Conservation (phyloP, 2,797 vertebrate genomes). For the Ctenopoma kingsleyae region DNA sequence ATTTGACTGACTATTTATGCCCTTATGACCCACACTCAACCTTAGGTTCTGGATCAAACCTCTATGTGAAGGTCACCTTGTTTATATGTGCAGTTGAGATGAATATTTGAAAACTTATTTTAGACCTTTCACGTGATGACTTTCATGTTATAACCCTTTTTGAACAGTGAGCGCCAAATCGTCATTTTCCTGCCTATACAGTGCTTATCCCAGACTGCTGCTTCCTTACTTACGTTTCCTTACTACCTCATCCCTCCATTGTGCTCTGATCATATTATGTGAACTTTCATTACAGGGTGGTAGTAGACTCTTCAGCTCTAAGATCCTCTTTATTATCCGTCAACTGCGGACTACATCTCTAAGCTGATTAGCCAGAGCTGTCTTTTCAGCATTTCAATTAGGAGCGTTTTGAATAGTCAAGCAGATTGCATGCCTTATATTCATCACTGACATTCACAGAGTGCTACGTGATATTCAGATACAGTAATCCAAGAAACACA, state of each 20-base stretch:
- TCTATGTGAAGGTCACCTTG: not conserved
- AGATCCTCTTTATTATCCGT: slow-evolving; percentile 79
- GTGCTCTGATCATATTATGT: slow-evolving; percentile 61
- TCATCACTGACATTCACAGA: slow-evolving; percentile 65
- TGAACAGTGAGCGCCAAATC: slow-evolving; percentile 23
- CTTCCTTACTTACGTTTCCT: slow-evolving; percentile 19
- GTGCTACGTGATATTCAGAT: slow-evolving; percentile 44
- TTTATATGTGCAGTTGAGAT: no score
- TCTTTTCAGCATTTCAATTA: slow-evolving; percentile 82
- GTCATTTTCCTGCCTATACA: not conserved
- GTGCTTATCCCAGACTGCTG: slow-evolving; percentile 9
- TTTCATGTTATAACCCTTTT: not conserved
- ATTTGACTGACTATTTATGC: not conserved
- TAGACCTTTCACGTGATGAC: not conserved
- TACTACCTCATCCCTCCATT: slow-evolving; percentile 52
- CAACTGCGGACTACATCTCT: slow-evolving; percentile 75
- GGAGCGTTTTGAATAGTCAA: slow-evolving; percentile 62
- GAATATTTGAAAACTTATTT: no score
- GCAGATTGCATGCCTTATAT: slow-evolving; percentile 62
- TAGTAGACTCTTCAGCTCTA: slow-evolving; percentile 71
- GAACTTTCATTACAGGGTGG: slow-evolving; percentile 74
- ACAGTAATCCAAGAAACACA: slow-evolving; percentile 68
- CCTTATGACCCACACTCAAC: not conserved
- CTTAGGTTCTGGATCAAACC: not conserved
- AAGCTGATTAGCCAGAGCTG: slow-evolving; percentile 80